A percentile compares a stretch with the other conserved stretches of the same genome.
phyloP scores from a whole-genome alignment of 2,888 invertebrate species.

The Mimas tiliae region DNA sequence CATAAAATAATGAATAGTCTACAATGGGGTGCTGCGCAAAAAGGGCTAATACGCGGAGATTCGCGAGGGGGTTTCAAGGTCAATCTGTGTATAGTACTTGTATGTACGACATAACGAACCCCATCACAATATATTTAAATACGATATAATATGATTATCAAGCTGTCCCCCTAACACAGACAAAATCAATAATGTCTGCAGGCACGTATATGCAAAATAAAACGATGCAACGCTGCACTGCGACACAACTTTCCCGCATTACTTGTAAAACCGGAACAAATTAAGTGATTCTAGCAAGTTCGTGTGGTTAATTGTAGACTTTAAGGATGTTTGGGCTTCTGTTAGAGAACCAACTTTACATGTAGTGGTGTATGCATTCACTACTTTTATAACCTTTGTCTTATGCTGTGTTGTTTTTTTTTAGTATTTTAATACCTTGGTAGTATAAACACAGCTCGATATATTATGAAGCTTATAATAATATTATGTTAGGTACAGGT shows the following conservation, averaged over 20 bases:
- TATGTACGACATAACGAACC: constrained; percentile 51
- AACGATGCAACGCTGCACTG: constrained; percentile 47
- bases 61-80: constrained; percentile 48
- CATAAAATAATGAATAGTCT: constrained; percentile 32
- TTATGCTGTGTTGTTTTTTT: too few species aligned
- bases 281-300: constrained; percentile 10
- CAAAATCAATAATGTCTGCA: constrained; percentile 83
- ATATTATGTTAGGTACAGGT: too few species aligned
- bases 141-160: constrained; percentile 81
- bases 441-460: too few species aligned
- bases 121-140: constrained; percentile 74
- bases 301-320: background rate
- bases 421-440: too few species aligned
- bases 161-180: constrained; percentile 83
- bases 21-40: constrained; percentile 41
- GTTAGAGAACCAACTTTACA: too few species aligned
- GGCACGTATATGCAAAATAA: constrained; percentile 68
- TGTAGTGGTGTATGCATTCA: too few species aligned
- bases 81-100: constrained; percentile 37
- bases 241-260: constrained; percentile 27
- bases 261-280: constrained; percentile 16
- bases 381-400: too few species aligned
- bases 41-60: constrained; percentile 38
- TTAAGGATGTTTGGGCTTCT: background rate
- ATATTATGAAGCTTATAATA: too few species aligned